A percentile compares a stretch with the other conserved stretches of the same genome.
phyloP scores from a whole-genome alignment of 2,113 vertebrate species.

The Cottus gobio region DNA sequence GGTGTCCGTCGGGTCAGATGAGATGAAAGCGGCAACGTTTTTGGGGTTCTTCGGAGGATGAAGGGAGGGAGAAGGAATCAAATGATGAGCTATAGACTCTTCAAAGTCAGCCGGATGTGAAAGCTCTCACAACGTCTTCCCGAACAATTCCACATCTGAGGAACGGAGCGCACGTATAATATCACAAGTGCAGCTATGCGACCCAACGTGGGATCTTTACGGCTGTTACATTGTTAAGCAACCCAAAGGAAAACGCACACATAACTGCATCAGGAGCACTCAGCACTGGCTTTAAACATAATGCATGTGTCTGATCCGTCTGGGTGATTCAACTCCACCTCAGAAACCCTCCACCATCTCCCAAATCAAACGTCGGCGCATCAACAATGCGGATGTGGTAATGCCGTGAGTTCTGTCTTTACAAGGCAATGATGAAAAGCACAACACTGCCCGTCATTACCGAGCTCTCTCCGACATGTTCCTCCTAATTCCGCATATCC shows the following conservation, averaged over 20 bases:
- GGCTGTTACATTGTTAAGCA: constrained; percentile 27
- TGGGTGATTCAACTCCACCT: constrained; percentile 46
- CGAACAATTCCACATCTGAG: constrained; percentile 45
- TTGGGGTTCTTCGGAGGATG: neutral
- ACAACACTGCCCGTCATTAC: constrained; percentile 55
- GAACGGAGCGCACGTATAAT: constrained; percentile 4
- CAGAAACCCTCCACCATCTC: constrained; percentile 38
- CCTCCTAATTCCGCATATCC: constrained; percentile 65
- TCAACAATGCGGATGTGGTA: constrained; percentile 17
- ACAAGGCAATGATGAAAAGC: constrained; percentile 41
- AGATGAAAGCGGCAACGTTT: constrained; percentile 71
- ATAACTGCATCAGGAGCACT: constrained; percentile 40
- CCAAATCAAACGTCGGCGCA: constrained; percentile 53
- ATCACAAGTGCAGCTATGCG: constrained; percentile 2
- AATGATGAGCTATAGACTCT: constrained; percentile 54
- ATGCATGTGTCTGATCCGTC: constrained; percentile 42
- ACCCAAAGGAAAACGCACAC: constrained; percentile 15
- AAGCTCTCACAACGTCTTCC: constrained; percentile 38
- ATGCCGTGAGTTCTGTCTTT: constrained; percentile 23
- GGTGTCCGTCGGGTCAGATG: constrained; percentile 36
- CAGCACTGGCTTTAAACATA: constrained; percentile 25
- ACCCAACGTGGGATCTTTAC: constrained; percentile 18
- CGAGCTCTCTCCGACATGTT: constrained; percentile 36
- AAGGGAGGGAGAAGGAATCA: constrained; percentile 14
- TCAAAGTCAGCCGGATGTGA: constrained; percentile 60